These are phyloP conservation scores for Catamblyrhynchus diadema DNA, from an alignment of 2,797 vertebrate genomes.

Conservation along the genomic window DNA sequence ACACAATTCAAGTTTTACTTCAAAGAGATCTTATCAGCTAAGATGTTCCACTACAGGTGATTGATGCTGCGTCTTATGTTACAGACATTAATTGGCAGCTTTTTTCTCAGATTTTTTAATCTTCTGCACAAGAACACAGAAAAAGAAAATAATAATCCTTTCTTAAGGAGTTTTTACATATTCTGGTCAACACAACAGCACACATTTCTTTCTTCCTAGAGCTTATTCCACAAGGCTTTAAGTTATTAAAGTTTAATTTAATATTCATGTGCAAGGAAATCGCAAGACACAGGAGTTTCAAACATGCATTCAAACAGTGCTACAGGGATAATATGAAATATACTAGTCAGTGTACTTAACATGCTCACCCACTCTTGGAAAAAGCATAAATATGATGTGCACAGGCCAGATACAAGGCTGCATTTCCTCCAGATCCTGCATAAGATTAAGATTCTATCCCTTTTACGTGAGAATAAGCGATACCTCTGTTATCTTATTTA, in stretches of 20 bases:
- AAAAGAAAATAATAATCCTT: not conserved
- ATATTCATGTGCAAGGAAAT: not conserved
- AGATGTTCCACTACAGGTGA: not conserved
- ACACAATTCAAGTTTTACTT: not conserved
- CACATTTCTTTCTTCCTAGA: not conserved
- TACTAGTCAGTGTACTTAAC: not conserved
- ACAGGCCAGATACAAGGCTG: not conserved
- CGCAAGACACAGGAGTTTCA: not conserved
- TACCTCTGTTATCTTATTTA: not conserved
- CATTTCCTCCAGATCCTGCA: not conserved
- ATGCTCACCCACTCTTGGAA: not conserved
- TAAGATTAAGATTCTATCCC: not conserved
- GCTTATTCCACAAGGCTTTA: not conserved
- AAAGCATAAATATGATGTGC: not conserved
- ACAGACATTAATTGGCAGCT: not conserved
- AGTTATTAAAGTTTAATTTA: not conserved
- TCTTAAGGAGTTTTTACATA: not conserved
- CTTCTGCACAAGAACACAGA: not conserved
- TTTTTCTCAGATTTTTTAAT: not conserved
- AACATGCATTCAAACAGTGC: not conserved
- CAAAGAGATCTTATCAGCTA: not conserved
- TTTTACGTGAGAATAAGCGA: fast-evolving
- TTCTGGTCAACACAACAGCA: not conserved
- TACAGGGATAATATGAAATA: not conserved
- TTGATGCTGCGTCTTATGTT: not conserved